Evolutionary conservation across 2,113 vertebrate genomes (phyloP).

Genomic region (Loxodonta africana): DNA sequence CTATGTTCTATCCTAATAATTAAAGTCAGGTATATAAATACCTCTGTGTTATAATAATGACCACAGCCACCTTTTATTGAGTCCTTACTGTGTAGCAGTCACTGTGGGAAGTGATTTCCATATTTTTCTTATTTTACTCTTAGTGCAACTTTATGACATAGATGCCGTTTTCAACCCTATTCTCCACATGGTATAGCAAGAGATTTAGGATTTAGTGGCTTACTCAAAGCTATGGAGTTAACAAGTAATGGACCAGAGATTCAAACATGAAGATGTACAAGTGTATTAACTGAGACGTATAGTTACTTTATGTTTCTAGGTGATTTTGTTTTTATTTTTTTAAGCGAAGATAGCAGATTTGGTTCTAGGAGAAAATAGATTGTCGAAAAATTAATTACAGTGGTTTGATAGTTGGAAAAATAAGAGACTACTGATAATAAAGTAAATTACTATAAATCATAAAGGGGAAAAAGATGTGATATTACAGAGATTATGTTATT

Average conservation of each 20-base stretch:
- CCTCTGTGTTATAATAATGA: neutral
- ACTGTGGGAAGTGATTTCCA: neutral
- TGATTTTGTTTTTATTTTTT: neutral
- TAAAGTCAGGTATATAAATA: neutral
- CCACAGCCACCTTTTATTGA: neutral
- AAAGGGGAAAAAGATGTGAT: neutral
- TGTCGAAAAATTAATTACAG: conserved; percentile 13
- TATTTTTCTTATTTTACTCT: conserved; percentile 37
- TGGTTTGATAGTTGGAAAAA: conserved; percentile 3
- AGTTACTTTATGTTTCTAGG: conserved; percentile 16
- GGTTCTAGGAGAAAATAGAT: neutral
- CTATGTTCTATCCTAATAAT: neutral
- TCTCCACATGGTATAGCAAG: neutral
- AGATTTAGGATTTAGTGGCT: neutral
- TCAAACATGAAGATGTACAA: neutral
- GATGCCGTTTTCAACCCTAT: neutral
- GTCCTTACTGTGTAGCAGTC: neutral
- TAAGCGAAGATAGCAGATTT: neutral
- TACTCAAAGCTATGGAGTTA: neutral
- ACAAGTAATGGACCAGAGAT: neutral
- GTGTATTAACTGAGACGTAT: neutral
- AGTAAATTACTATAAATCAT: conserved; percentile 16
- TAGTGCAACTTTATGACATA: neutral
- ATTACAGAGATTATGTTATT: neutral
- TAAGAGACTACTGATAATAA: neutral